Conservation (phyloP, 37 sponge, comb jelly and placozoan species). For the Tethya wilhelma region DNA sequence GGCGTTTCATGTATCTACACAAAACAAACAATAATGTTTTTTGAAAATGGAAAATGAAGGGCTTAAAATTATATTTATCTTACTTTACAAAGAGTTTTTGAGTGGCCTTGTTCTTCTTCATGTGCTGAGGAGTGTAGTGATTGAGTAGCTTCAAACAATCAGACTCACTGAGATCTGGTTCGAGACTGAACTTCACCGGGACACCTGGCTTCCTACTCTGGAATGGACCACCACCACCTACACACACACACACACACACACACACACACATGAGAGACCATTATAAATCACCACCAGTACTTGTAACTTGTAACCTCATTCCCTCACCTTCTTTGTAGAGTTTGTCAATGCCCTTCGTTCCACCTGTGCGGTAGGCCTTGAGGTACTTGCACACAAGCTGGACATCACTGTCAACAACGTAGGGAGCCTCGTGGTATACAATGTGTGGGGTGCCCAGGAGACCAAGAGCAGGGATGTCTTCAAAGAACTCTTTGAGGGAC, state of each 20-base stretch:
- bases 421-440: conserved; percentile 49
- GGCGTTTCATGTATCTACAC: conserved; percentile 72
- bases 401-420: conserved; percentile 71
- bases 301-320: neutral
- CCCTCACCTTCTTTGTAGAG: conserved; percentile 31
- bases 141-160: conserved; percentile 68
- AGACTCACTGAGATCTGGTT: conserved; percentile 20
- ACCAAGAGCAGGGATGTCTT: conserved; percentile 65
- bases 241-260: too few species aligned
- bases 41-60: neutral
- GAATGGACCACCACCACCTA: neutral
- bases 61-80: neutral
- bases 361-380: conserved; percentile 51
- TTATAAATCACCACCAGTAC: neutral
- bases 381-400: conserved; percentile 94
- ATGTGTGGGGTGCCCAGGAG: conserved; percentile 56
- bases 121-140: conserved; percentile 62
- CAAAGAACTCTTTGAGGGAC: conserved; percentile 57
- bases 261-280: neutral
- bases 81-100: conserved; percentile 88
- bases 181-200: conserved; percentile 58
- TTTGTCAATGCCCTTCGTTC: conserved; percentile 33
- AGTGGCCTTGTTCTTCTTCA: conserved; percentile 68
- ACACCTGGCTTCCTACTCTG: neutral
- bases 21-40: neutral